A percentile compares a stretch with the other conserved stretches of the same genome.
Evolutionary conservation across 2,113 vertebrate species (phyloP).

Genomic region (Apus apus): DNA sequence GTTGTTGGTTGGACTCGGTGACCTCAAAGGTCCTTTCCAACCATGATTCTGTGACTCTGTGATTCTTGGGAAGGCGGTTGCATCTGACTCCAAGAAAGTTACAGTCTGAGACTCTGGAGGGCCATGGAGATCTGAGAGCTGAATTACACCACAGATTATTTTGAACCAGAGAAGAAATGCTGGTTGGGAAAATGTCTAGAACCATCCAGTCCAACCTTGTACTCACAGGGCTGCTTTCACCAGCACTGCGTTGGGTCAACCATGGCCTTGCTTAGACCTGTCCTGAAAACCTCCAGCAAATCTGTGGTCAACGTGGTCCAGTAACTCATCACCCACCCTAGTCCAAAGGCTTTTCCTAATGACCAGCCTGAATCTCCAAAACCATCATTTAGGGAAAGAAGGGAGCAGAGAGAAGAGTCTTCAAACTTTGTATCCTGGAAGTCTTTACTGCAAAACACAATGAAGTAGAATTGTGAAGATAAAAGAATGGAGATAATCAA

Average conservation of each 20-base stretch:
- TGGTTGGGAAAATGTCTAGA: not conserved
- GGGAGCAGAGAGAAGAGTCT: not conserved
- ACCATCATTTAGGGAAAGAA: not conserved
- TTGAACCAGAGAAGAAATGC: not conserved
- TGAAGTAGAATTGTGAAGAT: not conserved
- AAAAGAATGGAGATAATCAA: not conserved
- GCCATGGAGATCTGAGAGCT: not conserved
- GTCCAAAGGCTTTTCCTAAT: not conserved
- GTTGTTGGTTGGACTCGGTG: no score
- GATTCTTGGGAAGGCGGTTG: not conserved
- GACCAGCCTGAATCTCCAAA: not conserved
- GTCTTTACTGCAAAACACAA: not conserved
- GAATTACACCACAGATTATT: not conserved
- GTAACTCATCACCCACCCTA: accelerated
- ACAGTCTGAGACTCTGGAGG: not conserved
- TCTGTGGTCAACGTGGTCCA: not conserved
- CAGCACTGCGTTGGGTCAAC: not conserved
- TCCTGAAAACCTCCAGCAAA: not conserved
- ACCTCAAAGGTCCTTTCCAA: no score
- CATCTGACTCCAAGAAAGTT: not conserved
- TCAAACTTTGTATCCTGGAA: not conserved
- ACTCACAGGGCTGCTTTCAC: not conserved
- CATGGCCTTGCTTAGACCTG: not conserved
- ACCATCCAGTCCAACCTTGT: not conserved
- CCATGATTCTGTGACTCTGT: not conserved